Evolutionary conservation across 2,888 invertebrate species (phyloP).

Genomic region (Macaria liturata): DNA sequence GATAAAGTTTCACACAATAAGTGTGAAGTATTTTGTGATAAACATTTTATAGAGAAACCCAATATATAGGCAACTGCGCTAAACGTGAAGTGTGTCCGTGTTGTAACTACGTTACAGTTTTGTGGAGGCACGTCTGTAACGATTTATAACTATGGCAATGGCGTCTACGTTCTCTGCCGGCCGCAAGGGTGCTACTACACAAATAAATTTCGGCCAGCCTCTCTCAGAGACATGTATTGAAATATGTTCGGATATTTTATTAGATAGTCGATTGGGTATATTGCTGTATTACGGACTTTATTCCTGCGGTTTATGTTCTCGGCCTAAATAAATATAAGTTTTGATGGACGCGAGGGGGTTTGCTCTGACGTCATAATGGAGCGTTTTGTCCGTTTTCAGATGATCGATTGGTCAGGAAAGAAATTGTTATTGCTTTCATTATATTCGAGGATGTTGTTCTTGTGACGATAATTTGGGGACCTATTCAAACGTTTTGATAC

Average conservation of each 20-base stretch:
- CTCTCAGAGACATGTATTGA: slow-evolving; percentile 61
- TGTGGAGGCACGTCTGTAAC: slow-evolving; percentile 56
- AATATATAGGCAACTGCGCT: slow-evolving; percentile 5
- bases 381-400: slow-evolving; percentile 24
- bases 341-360: slow-evolving; percentile 28
- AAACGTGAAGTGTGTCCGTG: slow-evolving; percentile 18
- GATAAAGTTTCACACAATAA: too few species aligned
- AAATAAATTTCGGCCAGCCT: slow-evolving; percentile 69
- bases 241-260: slow-evolving; percentile 67
- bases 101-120: slow-evolving; percentile 44
- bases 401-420: slow-evolving; percentile 23
- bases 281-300: slow-evolving; percentile 46
- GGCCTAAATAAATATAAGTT: slow-evolving; percentile 35
- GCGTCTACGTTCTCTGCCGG: slow-evolving; percentile 61
- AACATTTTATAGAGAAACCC: background rate
- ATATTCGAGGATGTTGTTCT: slow-evolving; percentile 7
- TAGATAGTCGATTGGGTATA: slow-evolving; percentile 56
- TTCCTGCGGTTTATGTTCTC: slow-evolving; percentile 34
- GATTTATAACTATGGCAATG: slow-evolving; percentile 70
- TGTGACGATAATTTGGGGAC: background rate
- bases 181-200: slow-evolving; percentile 62
- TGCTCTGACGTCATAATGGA: slow-evolving; percentile 26
- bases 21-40: too few species aligned
- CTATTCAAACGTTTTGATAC: too few species aligned
- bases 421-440: slow-evolving; percentile 24